These are phyloP conservation scores for Eutrigla gurnardus DNA, from an alignment of 2,797 vertebrate genomes.

Conservation along the genomic window DNA sequence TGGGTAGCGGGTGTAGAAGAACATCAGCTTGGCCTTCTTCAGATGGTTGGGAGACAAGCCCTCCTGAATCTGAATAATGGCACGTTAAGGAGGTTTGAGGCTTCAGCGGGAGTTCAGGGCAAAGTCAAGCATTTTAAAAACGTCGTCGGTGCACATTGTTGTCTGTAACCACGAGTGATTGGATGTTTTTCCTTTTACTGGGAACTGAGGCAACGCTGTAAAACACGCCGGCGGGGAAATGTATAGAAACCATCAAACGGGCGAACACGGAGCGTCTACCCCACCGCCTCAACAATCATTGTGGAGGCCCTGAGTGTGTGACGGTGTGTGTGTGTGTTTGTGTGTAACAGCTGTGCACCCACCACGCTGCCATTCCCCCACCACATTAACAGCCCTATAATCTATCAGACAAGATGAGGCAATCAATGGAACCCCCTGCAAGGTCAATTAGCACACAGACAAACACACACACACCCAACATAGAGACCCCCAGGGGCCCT, in stretches of 20 bases:
- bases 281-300: slow-evolving; percentile 62
- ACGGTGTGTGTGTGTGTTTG: slow-evolving; percentile 39
- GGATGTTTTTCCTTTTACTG: no score
- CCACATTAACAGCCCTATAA: slow-evolving; percentile 99
- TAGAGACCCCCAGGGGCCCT: slow-evolving; percentile 62
- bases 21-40: slow-evolving; percentile 99
- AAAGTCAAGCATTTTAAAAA: no score
- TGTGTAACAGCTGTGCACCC: slow-evolving; percentile 79
- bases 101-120: neutral
- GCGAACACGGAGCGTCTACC: no score
- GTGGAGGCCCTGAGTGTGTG: slow-evolving; percentile 37
- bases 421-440: slow-evolving; percentile 95
- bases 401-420: slow-evolving; percentile 99
- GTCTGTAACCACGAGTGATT: no score
- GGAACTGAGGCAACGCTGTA: no score
- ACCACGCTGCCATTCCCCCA: slow-evolving; percentile 92
- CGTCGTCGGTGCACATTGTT: no score
- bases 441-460: slow-evolving; percentile 92
- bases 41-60: slow-evolving; percentile 98
- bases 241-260: no score
- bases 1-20: slow-evolving; percentile 98
- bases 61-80: slow-evolving; percentile 93
- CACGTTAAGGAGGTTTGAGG: slow-evolving; percentile 87
- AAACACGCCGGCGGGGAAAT: no score
- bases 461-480: slow-evolving; percentile 58